Evolutionary conservation across 1,140 invertebrate species (phyloP).

Genomic region (Cydia pomonella): DNA sequence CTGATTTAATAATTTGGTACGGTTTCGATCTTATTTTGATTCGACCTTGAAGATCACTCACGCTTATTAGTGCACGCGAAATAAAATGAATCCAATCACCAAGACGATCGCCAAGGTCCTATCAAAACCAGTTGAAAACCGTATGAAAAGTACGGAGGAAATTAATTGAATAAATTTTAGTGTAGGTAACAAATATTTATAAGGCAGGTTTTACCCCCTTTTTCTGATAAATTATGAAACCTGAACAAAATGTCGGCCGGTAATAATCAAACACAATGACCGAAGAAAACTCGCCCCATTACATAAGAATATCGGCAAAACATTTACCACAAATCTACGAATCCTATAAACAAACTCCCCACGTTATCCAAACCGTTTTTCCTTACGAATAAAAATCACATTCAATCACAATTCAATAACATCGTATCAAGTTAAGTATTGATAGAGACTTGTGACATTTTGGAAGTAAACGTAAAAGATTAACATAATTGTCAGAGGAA

Average conservation of each 20-base stretch:
- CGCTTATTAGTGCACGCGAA: too few species aligned
- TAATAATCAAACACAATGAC: not conserved
- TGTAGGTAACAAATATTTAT: too few species aligned
- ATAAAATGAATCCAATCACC: too few species aligned
- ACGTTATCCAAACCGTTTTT: not conserved
- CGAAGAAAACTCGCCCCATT: not conserved
- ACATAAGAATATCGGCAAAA: not conserved
- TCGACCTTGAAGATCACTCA: too few species aligned
- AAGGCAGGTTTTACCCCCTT: too few species aligned
- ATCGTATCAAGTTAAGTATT: not conserved
- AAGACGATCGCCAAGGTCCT: too few species aligned
- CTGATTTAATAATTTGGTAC: too few species aligned
- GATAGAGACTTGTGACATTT: not conserved
- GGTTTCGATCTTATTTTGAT: too few species aligned
- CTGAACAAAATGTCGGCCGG: not conserved
- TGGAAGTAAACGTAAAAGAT: not conserved
- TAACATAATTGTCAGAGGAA: slow-evolving; percentile 4
- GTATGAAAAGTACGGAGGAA: too few species aligned
- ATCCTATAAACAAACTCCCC: not conserved
- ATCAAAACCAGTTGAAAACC: too few species aligned
- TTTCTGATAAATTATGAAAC: not conserved
- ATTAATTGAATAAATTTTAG: too few species aligned
- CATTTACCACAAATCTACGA: not conserved
- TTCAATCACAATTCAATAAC: not conserved
- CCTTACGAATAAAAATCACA: not conserved